Base-by-base conservation (phyloP, 2,888 invertebrate species). In the Rambutsinella grinnellia region DNA sequence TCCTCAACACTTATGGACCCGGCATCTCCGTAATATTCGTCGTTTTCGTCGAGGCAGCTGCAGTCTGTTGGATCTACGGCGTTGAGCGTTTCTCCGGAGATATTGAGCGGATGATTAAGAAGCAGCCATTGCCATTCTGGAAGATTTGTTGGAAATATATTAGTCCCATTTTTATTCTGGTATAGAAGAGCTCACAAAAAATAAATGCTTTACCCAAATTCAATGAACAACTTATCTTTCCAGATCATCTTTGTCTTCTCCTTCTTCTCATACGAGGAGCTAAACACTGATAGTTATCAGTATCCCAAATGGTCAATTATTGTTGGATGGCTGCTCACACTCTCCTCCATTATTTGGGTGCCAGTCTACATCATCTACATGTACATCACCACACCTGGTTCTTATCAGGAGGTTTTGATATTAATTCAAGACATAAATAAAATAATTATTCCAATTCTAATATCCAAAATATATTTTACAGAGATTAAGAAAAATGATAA, bases 61-160 rank as follows among this genome's bases (percentile, higher is more conserved):
- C 94, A 0, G 93, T 96, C 0, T 94, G 93, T 87, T 96, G 95
- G 94, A 90, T 95, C 84, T 96, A 96, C 86, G 95, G 94, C 1
- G 93, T 93, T 0, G 92, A 92, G 84, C 89, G 92, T 75, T 94
- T 95, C 87, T 92, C 93, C 0, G 88, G 90, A 21, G 95, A 95
- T 85, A 91, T 96, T 67, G 90, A 92, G 85, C 91, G 90, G 85
- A 96, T 95, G 95, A 89, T 95, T 80, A 95, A 95, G 0, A 90
- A 92, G 84, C 88, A 89, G 69, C 94, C 95, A 0, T 93, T 92
- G 0, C 86, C 91, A 81, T 93, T 93, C 87, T 95, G 95, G 94
- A 89, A 92, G 53, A 89, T 93, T 71, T 93, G 94, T 86, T 96
- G 95, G 96, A 92, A 92, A 58, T 94, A 92, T 85, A 93, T 94